Conservation (phyloP, 2,888 invertebrate species). For the Macropis europaea region DNA sequence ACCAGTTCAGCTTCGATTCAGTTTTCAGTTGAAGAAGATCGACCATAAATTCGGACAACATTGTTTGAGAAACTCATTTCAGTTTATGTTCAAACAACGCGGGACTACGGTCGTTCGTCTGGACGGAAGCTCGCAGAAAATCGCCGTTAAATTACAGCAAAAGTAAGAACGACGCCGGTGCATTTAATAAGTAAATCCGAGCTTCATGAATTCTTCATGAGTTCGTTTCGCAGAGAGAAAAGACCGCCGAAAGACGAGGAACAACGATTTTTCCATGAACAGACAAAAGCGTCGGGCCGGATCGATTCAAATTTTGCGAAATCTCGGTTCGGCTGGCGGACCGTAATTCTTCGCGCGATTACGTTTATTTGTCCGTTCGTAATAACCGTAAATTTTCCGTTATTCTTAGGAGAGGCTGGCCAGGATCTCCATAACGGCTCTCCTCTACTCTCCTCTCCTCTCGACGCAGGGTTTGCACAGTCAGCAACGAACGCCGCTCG, state of each 20-base stretch:
- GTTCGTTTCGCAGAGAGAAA: not conserved
- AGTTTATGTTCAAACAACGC: too few species aligned
- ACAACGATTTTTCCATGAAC: not conserved
- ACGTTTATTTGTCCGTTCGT: slow-evolving; percentile 58
- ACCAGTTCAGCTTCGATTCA: too few species aligned
- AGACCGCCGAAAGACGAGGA: not conserved
- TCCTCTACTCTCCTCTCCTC: slow-evolving; percentile 6
- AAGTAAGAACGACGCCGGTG: not conserved
- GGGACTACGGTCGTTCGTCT: not conserved
- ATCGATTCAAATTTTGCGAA: slow-evolving; percentile 33
- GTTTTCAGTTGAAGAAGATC: too few species aligned
- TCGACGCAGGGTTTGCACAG: slow-evolving; percentile 30
- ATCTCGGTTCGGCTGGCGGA: not conserved
- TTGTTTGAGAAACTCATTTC: too few species aligned
- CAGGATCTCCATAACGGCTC: slow-evolving; percentile 34
- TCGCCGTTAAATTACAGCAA: slow-evolving; percentile 26
- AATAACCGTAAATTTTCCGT: slow-evolving; percentile 60
- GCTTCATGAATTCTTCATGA: slow-evolving; percentile 33
- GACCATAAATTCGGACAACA: too few species aligned
- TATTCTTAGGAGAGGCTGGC: slow-evolving; percentile 29
- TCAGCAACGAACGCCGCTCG: slow-evolving; percentile 40
- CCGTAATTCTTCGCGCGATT: slow-evolving; percentile 48
- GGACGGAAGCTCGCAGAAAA: not conserved
- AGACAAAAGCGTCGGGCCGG: not conserved
- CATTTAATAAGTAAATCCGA: slow-evolving; percentile 41